A percentile compares a stretch with the other conserved stretches of the same genome.
Conservation (phyloP, 1,140 invertebrate genomes). For the Euwallacea fornicatus region DNA sequence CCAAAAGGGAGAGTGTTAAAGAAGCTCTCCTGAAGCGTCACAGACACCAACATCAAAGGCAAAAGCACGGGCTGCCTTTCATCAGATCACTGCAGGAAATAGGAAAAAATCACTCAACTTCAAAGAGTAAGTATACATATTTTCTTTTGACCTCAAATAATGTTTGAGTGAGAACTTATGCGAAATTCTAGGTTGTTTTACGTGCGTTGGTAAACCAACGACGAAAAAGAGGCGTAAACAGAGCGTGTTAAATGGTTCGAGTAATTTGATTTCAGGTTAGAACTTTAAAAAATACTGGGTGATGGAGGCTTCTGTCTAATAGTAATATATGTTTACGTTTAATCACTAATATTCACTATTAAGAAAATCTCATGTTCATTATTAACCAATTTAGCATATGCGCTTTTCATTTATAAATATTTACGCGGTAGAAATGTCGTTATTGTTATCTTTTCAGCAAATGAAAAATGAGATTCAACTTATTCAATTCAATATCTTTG, state of each 20-base stretch:
- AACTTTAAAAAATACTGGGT: not conserved
- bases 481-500: too few relatives aligned
- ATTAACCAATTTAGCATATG: too few relatives aligned
- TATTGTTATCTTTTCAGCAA: too few relatives aligned
- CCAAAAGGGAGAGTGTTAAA: slow-evolving; percentile 78
- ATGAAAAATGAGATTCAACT: too few relatives aligned
- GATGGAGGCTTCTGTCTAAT: slow-evolving; percentile 3
- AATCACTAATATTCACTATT: too few relatives aligned
- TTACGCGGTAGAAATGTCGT: too few relatives aligned
- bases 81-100: slow-evolving; percentile 97
- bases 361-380: too few relatives aligned
- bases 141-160: slow-evolving; percentile 1
- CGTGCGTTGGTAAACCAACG: slow-evolving; percentile 27
- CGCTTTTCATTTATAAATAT: too few relatives aligned
- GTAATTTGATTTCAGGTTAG: slow-evolving; percentile 23
- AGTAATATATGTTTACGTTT: not conserved
- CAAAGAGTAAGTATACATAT: slow-evolving; percentile 79
- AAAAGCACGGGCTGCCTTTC: slow-evolving; percentile 85
- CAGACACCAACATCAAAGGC: slow-evolving; percentile 91
- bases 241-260: slow-evolving; percentile 10
- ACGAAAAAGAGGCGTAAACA: slow-evolving; percentile 18
- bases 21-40: slow-evolving; percentile 89
- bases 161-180: slow-evolving; percentile 12
- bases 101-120: slow-evolving; percentile 91
- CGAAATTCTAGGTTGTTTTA: slow-evolving; percentile 39